Evolutionary conservation across 2,888 invertebrate species (phyloP).

Genomic region (Rotaria socialis): DNA sequence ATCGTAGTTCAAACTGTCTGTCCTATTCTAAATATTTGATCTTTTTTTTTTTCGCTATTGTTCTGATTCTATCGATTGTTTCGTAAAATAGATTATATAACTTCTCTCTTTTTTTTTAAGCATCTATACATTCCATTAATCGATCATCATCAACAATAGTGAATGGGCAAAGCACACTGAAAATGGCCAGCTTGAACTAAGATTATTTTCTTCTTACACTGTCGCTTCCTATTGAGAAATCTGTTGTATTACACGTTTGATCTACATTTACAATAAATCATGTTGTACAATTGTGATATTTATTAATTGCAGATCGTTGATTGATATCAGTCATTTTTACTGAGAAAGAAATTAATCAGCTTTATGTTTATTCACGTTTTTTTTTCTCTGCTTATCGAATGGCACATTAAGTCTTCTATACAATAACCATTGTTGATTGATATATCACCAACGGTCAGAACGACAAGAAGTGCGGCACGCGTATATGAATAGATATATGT

Average conservation of each 20-base stretch:
- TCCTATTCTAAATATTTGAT: not conserved
- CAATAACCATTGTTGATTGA: not conserved
- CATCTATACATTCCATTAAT: not conserved
- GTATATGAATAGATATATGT: not conserved
- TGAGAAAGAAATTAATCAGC: not conserved
- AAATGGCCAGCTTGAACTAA: not conserved
- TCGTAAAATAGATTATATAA: not conserved
- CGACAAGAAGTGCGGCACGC: not conserved
- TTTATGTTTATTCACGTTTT: not conserved
- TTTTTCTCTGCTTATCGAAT: not conserved
- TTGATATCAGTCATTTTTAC: not conserved
- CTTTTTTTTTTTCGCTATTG: not conserved
- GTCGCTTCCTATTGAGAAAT: too few species aligned
- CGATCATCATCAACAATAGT: not conserved
- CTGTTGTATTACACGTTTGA: too few species aligned
- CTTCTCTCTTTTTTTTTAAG: not conserved
- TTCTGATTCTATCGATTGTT: not conserved
- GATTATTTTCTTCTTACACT: not conserved
- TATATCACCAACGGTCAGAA: not conserved
- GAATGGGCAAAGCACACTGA: not conserved
- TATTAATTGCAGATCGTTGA: not conserved
- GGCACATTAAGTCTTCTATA: not conserved
- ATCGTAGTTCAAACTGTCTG: not conserved
- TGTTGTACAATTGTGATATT: not conserved
- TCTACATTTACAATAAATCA: too few species aligned